phyloP scores from a whole-genome alignment of 2,888 invertebrate species.

The Rhagonycha fulva region DNA sequence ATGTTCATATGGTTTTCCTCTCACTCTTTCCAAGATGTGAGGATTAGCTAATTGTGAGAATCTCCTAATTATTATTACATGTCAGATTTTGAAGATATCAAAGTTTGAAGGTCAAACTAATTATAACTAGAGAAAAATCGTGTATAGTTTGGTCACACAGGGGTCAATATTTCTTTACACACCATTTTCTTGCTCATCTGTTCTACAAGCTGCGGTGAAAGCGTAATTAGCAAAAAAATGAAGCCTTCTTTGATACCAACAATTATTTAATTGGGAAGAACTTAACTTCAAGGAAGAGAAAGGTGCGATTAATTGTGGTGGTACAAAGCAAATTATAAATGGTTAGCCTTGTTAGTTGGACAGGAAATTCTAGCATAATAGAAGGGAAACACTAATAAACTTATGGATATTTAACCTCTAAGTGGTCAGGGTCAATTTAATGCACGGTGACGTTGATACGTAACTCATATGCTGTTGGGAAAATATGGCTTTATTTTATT shows the following conservation, averaged over 20 bases:
- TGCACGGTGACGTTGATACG: slow-evolving; percentile 2
- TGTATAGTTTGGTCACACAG: not conserved
- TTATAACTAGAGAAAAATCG: not conserved
- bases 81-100: not conserved
- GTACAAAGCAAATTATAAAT: not conserved
- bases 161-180: not conserved
- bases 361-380: slow-evolving; percentile 20
- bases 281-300: not conserved
- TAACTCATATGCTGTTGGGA: not conserved
- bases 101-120: not conserved
- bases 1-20: no score
- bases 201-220: not conserved
- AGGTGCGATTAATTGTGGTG: not conserved
- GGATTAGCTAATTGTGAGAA: not conserved
- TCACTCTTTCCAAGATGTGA: not conserved
- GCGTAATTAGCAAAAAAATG: not conserved
- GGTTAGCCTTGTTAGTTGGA: not conserved
- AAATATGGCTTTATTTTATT: not conserved
- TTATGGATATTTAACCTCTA: slow-evolving; percentile 24
- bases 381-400: slow-evolving; percentile 24
- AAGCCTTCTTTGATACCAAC: not conserved
- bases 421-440: slow-evolving; percentile 31
- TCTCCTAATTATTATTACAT: not conserved
- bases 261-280: not conserved
- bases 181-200: not conserved